Percentiles rank a stretch among this genome's conserved stretches.
phyloP scores from a whole-genome alignment of 2,113 vertebrate genomes.

The Istiophorus platypterus region DNA sequence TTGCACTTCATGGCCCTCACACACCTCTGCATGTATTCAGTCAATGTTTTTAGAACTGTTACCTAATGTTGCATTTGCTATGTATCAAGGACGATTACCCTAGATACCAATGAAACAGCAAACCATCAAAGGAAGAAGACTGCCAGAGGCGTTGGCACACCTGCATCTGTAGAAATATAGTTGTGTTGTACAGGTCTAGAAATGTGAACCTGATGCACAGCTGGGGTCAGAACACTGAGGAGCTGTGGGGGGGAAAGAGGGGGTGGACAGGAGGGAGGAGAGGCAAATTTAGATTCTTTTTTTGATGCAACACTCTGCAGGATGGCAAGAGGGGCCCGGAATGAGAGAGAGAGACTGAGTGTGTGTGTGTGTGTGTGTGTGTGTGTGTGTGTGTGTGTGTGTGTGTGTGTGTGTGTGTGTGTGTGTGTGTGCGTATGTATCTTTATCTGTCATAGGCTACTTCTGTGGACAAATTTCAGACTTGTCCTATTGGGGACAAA shows the following conservation, averaged over 20 bases:
- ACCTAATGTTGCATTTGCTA: conserved; percentile 71
- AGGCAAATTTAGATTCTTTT: conserved; percentile 36
- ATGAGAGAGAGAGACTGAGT: too few relatives aligned
- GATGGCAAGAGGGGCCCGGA: neutral
- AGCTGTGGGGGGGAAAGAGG: conserved; percentile 9
- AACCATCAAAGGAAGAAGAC: conserved; percentile 45
- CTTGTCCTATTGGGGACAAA: too few relatives aligned
- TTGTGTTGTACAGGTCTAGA: conserved; percentile 37
- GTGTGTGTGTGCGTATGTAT: too few relatives aligned
- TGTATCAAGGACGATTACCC: conserved; percentile 58
- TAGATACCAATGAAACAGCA: conserved; percentile 59
- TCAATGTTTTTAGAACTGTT: conserved; percentile 37
- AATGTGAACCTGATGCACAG: conserved; percentile 47
- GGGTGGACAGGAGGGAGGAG: conserved; percentile 15
- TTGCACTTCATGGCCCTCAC: conserved; percentile 17
- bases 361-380: conserved; percentile 12
- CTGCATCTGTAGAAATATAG: neutral
- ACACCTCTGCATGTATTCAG: neutral
- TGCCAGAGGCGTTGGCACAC: conserved; percentile 31
- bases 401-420: too few relatives aligned
- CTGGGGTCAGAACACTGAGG: conserved; percentile 44
- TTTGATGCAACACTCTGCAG: conserved; percentile 33
- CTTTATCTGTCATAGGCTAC: too few relatives aligned
- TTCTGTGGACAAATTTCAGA: too few relatives aligned
- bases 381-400: conserved; percentile 21